Percentiles rank a stretch among this genome's conserved stretches.
These are phyloP conservation scores for Romanogobio albipinnatus DNA, from an alignment of 2,113 vertebrate genomes.

Conservation along the genomic window DNA sequence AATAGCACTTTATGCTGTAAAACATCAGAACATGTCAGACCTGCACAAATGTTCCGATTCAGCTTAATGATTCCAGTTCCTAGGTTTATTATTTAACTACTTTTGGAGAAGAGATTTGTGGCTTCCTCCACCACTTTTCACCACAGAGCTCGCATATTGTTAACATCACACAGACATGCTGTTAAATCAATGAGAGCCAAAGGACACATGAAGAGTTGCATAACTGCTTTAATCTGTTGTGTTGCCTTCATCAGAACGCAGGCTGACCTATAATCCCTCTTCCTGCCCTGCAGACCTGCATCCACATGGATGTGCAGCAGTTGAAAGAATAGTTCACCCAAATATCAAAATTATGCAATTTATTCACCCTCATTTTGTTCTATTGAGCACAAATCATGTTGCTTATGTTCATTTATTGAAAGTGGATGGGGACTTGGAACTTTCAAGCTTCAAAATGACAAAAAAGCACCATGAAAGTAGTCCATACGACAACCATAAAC, in stretches of 20 bases:
- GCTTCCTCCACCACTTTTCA: not conserved
- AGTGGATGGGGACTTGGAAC: not conserved
- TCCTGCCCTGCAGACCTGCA: not conserved
- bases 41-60: not conserved
- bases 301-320: not conserved
- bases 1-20: not conserved
- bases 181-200: slow-evolving; percentile 4
- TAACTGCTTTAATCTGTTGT: slow-evolving; percentile 58
- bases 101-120: not conserved
- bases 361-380: not conserved
- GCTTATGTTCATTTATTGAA: not conserved
- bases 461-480: not conserved
- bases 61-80: not conserved
- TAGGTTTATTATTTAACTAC: not conserved
- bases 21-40: not conserved
- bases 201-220: slow-evolving; percentile 42
- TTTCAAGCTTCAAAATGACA: not conserved
- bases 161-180: slow-evolving; percentile 23
- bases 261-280: slow-evolving; percentile 1
- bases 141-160: not conserved
- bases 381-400: not conserved
- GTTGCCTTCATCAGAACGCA: slow-evolving; percentile 20
- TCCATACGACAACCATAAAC: not conserved
- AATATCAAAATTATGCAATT: not conserved
- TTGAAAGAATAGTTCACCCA: not conserved